These are phyloP conservation scores for Sciurus vulgaris DNA, from an alignment of 2,797 vertebrate genomes.

Conservation along the genomic window DNA sequence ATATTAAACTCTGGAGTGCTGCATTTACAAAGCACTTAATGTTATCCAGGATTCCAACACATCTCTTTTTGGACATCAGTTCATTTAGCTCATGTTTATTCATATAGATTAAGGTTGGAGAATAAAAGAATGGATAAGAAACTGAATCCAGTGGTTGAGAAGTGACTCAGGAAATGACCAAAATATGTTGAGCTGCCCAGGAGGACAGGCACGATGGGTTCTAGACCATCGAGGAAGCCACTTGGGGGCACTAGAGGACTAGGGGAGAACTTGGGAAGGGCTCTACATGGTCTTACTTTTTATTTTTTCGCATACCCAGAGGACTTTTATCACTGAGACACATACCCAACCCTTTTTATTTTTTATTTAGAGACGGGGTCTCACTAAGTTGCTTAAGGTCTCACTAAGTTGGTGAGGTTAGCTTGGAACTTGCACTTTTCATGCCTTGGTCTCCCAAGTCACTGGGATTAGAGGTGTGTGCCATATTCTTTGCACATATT, in stretches of 20 bases:
- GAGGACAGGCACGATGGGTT: neutral
- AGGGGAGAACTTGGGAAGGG: neutral
- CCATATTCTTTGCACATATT: neutral
- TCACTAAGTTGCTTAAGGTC: too few relatives aligned
- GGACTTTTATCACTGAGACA: too few relatives aligned
- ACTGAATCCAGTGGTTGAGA: neutral
- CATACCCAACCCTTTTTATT: too few relatives aligned
- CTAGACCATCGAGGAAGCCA: neutral
- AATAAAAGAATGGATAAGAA: neutral
- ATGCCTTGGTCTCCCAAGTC: too few relatives aligned
- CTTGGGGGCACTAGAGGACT: slow-evolving; percentile 31
- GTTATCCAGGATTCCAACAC: neutral
- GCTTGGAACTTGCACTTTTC: too few relatives aligned
- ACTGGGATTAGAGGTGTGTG: too few relatives aligned
- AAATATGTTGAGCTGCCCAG: neutral
- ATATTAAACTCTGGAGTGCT: neutral
- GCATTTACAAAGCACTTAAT: neutral
- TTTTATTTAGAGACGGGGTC: too few relatives aligned
- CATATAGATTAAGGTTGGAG: neutral
- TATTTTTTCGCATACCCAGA: too few relatives aligned
- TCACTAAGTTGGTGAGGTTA: too few relatives aligned
- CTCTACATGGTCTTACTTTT: neutral
- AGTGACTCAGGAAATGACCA: neutral
- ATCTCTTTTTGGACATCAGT: neutral
- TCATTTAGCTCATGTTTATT: neutral